These are phyloP conservation scores for Cossypha dichroa DNA, from an alignment of 2,797 vertebrate species.

Conservation along the genomic window DNA sequence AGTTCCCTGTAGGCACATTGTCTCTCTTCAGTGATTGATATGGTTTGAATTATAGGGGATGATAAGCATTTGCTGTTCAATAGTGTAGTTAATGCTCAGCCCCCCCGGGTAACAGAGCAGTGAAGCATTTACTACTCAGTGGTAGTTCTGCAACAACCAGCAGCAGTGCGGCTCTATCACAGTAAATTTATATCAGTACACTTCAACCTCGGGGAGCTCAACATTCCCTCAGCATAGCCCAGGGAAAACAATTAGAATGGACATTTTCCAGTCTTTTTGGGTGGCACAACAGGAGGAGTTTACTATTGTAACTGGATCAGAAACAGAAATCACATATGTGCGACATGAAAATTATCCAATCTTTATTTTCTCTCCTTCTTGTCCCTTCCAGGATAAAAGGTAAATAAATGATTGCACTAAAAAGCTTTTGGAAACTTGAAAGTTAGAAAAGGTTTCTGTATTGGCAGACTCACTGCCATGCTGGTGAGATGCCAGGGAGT, in stretches of 20 bases:
- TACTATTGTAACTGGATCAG: not conserved
- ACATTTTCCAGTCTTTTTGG: conserved; percentile 44
- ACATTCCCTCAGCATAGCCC: conserved; percentile 23
- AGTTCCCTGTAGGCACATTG: conserved; percentile 61
- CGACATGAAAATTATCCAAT: not conserved
- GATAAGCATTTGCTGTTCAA: conserved; percentile 68
- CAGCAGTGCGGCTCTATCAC: conserved; percentile 23
- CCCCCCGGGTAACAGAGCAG: conserved; percentile 51
- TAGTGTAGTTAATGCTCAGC: conserved; percentile 71
- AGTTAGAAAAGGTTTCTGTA: not conserved
- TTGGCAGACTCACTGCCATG: not conserved
- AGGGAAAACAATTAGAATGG: conserved; percentile 56
- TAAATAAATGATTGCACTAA: not conserved
- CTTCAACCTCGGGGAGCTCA: conserved; percentile 20
- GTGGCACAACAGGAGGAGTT: not conserved
- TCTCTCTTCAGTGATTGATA: conserved; percentile 70
- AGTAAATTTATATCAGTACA: conserved; percentile 63
- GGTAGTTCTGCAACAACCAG: conserved; percentile 58
- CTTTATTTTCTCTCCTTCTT: not conserved
- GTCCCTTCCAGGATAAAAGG: not conserved
- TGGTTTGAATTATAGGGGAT: conserved; percentile 48
- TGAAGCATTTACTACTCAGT: conserved; percentile 52
- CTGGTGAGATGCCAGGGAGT: not conserved
- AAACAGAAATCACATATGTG: not conserved
- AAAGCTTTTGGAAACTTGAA: not conserved